Base-by-base conservation (phyloP, 2,888 invertebrate genomes). In the Glaucopsyche alexis region DNA sequence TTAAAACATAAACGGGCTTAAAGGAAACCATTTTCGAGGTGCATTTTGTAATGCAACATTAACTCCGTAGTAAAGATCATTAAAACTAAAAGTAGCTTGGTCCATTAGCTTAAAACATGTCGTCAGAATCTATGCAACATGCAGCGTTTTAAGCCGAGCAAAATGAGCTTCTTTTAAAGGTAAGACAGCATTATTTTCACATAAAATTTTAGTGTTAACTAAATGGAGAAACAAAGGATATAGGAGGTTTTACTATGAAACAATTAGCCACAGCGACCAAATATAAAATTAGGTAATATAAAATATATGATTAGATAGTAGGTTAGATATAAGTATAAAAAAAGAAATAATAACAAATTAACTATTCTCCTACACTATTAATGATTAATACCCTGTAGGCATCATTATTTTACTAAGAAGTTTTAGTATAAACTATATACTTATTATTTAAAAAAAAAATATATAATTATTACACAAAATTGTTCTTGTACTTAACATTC, bases 31-130 rank as follows among this genome's bases (percentile, higher is more conserved):
- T 87, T 87, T 83, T 80, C 84, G 79, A 80, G 81, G 79, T 50
- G 50, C 80, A 80, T 87, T 86, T 82, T 86, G 83, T 85, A 82
- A 85, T 82, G 84, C 84, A 83, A 84, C 85, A 87, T 88, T 88
- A 88, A 85, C 85, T 83, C 75, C 79, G 84, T 81, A 86, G 87
- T 84, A 85, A 87, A 86, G 85, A 87, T 88, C 88, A 88, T 90
- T 91, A 89, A 88, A 90, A 89, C 85, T 89, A 83, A 81, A 86
- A 89, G 88, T 88, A 84, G 88, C 84, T 84, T 77, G 86, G 85
- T 90, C 89, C 91, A 91, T 91, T 91, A 91, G 86, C 83, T 77
- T 72, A 79, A 78, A 77, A 78, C 78, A 73, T 78, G 82, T 80
- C 81, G 79, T 76, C 77, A 77, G 78, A 79, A 82, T 83, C 80